Conservation (phyloP, 2,888 invertebrate genomes). For the Trissonchulus sp. region DNA sequence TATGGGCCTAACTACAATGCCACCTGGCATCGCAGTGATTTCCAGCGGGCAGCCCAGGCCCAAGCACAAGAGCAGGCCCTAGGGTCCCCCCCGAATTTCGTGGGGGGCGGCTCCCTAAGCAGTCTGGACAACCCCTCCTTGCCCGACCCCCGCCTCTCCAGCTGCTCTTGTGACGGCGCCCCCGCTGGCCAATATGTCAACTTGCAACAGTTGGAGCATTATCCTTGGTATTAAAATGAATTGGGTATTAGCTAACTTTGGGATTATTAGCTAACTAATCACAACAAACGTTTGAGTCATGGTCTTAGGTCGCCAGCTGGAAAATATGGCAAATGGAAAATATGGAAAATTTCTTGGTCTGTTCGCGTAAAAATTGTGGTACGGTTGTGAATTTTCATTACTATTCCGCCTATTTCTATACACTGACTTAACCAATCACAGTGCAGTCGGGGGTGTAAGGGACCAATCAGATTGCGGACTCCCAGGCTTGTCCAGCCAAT, state of each 20-base stretch:
- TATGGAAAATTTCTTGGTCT: too few relatives aligned
- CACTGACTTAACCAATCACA: too few relatives aligned
- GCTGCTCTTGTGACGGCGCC: neutral
- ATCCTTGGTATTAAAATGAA: constrained; percentile 43
- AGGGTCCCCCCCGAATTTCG: neutral
- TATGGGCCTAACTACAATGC: constrained; percentile 1
- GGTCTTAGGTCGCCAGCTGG: too few relatives aligned
- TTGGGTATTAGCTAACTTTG: neutral
- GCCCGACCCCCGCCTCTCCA: neutral
- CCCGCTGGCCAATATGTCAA: constrained; percentile 14
- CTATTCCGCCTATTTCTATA: too few relatives aligned
- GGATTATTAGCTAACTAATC: neutral
- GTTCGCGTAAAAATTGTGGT: too few relatives aligned
- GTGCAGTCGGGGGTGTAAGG: too few relatives aligned
- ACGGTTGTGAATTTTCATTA: too few relatives aligned
- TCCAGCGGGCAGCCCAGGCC: neutral
- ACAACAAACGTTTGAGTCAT: too few relatives aligned
- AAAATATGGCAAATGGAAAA: too few relatives aligned
- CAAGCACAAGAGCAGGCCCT: neutral
- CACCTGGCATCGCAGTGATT: constrained; percentile 8
- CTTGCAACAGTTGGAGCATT: constrained; percentile 36
- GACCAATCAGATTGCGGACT: too few relatives aligned
- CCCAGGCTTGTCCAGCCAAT: too few relatives aligned
- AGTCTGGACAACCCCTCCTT: neutral
- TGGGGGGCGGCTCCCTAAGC: neutral